Conservation (phyloP, 2,888 invertebrate genomes). For the Caenorhabditis sp. region DNA sequence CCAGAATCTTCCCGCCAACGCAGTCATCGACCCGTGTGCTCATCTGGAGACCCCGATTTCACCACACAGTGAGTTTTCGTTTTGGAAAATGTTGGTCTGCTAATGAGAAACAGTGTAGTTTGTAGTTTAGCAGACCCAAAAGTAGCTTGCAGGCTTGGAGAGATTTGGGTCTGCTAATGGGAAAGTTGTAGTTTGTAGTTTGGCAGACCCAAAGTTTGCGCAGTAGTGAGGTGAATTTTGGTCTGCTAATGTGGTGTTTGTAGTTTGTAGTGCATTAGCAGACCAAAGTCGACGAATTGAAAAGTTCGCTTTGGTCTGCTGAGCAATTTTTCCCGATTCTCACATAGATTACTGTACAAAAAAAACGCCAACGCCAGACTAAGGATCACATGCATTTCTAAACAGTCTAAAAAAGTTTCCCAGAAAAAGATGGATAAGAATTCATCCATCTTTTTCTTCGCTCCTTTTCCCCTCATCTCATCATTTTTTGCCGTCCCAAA, state of each 20-base stretch:
- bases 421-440: neutral
- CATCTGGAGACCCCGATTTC: constrained; percentile 65
- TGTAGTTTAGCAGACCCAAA: too few relatives aligned
- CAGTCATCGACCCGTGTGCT: constrained; percentile 49
- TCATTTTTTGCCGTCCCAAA: neutral
- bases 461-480: neutral
- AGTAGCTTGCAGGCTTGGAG: too few relatives aligned
- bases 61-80: constrained; percentile 56
- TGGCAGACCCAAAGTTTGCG: too few relatives aligned
- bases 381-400: neutral
- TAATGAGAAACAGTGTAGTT: too few relatives aligned
- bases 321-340: too few relatives aligned
- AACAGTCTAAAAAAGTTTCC: neutral
- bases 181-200: too few relatives aligned
- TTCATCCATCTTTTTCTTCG: neutral
- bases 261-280: too few relatives aligned
- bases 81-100: neutral
- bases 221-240: too few relatives aligned
- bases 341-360: neutral
- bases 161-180: too few relatives aligned
- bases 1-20: neutral
- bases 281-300: too few relatives aligned
- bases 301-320: neutral
- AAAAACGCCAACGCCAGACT: neutral
- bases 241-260: too few relatives aligned